Base-by-base conservation (phyloP, 2,797 vertebrate species). In the Triplophysa bombifrons region DNA sequence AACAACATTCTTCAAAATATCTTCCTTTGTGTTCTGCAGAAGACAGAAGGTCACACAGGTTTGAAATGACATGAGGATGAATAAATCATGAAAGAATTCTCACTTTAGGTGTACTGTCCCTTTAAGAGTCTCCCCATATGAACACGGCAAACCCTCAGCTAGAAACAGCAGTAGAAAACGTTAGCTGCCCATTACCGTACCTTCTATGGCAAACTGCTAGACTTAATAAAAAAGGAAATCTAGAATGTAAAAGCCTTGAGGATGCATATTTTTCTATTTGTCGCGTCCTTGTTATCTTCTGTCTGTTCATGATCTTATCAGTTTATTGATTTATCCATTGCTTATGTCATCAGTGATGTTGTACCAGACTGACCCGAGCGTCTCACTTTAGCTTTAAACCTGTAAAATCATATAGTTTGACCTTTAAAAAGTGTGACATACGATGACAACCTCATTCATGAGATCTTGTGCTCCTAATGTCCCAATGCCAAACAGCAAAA, bases 291-390 rank as follows among this genome's bases (percentile, higher is more conserved):
- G 71, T 77, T 48, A 61, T 68, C 53, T 41, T 34, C 61, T n/a
- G 67, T 66, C 38, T 60, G 79, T 60, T 55, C 50, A 67, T 25
- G 41, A 72, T 55, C 76, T 74, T 82, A 81, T 70, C 53, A 71
- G 76, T 73, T 30, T 77, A 71, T 85, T 56, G 82, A 83, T 85
- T 74, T 74, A 3, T 16, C 73, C 27, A 19, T 46, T 53, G 74
- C 69, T 80, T 27, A 22, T 44, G 68, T 46, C 74, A 80, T 16
- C 51, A 12, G 44, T 72, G 78, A 72, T 67, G 60, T 16, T 60
- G 53, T 55, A 44, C 69, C 66, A 64, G 16, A 71, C 25, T 25
- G 76, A 55, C 48, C 68, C 19, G 58, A 20, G 30, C 8, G 0
- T 38, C n/a, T n/a, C 9, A 56, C 20, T 17, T 11, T 46, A 46